phyloP scores from a whole-genome alignment of 1,140 invertebrate species.

The Physella acuta region DNA sequence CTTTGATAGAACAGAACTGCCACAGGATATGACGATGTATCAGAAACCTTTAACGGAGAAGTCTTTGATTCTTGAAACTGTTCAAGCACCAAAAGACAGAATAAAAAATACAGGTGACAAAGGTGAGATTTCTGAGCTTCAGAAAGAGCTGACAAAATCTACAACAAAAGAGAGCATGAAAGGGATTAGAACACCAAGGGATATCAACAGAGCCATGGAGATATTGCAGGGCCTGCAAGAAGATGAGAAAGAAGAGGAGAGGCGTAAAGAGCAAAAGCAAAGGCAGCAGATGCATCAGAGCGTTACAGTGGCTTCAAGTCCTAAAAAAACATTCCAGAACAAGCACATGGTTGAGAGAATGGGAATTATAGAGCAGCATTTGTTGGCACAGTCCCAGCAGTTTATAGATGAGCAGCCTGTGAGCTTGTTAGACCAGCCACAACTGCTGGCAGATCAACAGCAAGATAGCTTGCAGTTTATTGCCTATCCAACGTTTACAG shows the following conservation, averaged over 20 bases:
- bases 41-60: conserved; percentile 17
- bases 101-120: neutral
- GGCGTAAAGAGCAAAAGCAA: conserved; percentile 12
- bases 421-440: conserved; percentile 9
- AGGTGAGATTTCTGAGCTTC: conserved; percentile 19
- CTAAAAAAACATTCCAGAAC: conserved; percentile 25
- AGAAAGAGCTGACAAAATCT: conserved; percentile 24
- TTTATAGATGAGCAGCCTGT: conserved; percentile 24
- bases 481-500: neutral
- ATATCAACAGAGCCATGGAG: conserved; percentile 24
- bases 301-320: conserved; percentile 12
- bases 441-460: conserved; percentile 1
- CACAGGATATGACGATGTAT: conserved; percentile 25
- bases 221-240: conserved; percentile 23
- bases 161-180: conserved; percentile 25
- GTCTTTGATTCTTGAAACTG: neutral
- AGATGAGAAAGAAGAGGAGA: conserved; percentile 21
- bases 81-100: neutral
- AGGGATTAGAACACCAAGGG: conserved; percentile 21
- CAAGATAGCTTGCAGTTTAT: conserved; percentile 3
- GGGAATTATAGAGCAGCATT: conserved; percentile 3
- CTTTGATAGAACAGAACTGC: conserved; percentile 17
- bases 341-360: conserved; percentile 19
- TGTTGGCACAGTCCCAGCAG: neutral
- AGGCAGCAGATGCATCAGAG: conserved; percentile 15